Percentiles rank a stretch among this genome's conserved stretches.
Evolutionary conservation across 2,113 vertebrate genomes (phyloP).

Genomic region (Pelodiscus sinensis): DNA sequence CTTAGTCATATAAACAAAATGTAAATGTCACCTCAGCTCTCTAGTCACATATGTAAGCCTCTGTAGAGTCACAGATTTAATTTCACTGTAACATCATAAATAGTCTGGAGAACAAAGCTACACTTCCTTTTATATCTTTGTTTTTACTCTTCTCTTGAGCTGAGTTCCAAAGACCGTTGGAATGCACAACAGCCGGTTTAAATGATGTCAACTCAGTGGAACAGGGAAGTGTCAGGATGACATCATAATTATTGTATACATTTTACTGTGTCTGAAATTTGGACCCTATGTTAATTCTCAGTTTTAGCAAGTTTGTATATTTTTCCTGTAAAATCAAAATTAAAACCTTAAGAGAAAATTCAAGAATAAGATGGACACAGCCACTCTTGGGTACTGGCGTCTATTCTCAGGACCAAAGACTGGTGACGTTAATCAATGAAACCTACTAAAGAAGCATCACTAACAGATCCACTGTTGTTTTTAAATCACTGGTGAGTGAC

Average conservation of each 20-base stretch:
- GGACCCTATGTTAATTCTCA: neutral
- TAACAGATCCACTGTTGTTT: accelerated
- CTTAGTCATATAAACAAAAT: neutral
- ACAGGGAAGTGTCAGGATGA: neutral
- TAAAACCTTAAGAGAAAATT: neutral
- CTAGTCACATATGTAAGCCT: neutral
- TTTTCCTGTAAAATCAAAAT: neutral
- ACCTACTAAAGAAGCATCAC: neutral
- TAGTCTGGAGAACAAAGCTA: neutral
- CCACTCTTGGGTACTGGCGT: neutral
- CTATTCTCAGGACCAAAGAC: neutral
- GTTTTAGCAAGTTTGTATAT: neutral
- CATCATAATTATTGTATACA: neutral
- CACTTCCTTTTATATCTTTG: neutral
- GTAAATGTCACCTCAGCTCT: neutral
- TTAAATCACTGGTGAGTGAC: neutral
- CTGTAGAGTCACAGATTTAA: neutral
- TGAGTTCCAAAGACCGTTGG: no score
- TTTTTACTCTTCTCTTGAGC: neutral
- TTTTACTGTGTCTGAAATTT: neutral
- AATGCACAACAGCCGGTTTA: neutral
- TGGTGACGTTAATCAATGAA: neutral
- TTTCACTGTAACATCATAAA: neutral
- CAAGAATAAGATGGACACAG: neutral
- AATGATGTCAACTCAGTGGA: neutral